Evolutionary conservation across 2,797 vertebrate species (phyloP), one percentile per base, ranked within the genome.

Genomic region (Linurgus olivaceus): DNA sequence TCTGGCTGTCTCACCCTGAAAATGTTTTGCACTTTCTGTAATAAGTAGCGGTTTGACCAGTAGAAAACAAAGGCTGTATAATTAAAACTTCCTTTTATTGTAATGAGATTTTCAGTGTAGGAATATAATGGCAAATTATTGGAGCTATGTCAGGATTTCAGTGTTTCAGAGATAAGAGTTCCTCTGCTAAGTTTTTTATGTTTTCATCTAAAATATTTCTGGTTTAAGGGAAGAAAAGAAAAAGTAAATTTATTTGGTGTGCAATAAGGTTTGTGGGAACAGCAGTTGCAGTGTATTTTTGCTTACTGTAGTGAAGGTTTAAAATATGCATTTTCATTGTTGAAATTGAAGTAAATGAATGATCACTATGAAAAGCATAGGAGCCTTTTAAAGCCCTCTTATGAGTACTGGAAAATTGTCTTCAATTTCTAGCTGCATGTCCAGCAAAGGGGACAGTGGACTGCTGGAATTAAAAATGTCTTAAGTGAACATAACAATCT

Each of bases 281-380:
- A 51, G 70, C 16, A 66, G 0, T 77, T 85, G 45, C 24, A 2
- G 17, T 75, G 20, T 59, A 7, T 71, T 93, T 86, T 78, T 94
- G 50, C 70, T 94, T 68, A 50, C 24, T 33, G 25, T 35, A 51
- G 45, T 48, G 76, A 52, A 57, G 29, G 9, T 79, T 80, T 72
- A 57, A 83, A 73, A 61, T 54, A 47, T 7, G 11, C 31, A 4
- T 86, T 81, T 92, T 82, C 31, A 11, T 48, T 82, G 70, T 76
- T 79, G 74, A 79, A 70, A 82, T 85, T 29, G 70, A 94, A 92
- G 28, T 73, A 90, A 84, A 70, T 87, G 83, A 92, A 13, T 19
- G 33, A 35, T 90, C 23, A 17, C 31, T 44, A 33, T 48, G 48
- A 52, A 83, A 62, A 82, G 40, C n/a, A 17, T 4, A 35, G 63